A percentile compares a stretch with the other conserved stretches of the same genome.
These are phyloP conservation scores for Oedothorax gibbosus DNA, from an alignment of 1,140 invertebrate genomes.

Conservation along the genomic window DNA sequence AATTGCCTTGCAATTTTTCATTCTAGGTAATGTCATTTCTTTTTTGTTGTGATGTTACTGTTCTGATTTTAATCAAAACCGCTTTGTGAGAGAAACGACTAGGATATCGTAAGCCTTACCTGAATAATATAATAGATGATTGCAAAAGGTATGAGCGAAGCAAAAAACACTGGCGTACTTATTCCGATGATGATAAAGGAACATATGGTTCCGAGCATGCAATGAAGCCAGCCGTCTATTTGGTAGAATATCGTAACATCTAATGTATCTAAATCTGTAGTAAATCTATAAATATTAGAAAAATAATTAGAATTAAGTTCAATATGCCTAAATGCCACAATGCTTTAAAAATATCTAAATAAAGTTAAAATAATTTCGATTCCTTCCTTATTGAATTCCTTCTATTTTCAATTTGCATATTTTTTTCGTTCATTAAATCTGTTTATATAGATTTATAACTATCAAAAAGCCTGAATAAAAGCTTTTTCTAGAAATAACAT, in stretches of 20 bases:
- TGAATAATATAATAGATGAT: slow-evolving; percentile 68
- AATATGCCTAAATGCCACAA: background rate
- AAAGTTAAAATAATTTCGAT: too few relatives aligned
- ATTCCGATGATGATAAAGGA: slow-evolving; percentile 66
- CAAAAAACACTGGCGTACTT: slow-evolving; percentile 67
- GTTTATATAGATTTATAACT: too few relatives aligned
- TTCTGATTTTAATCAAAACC: too few relatives aligned
- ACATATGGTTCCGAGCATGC: slow-evolving; percentile 63
- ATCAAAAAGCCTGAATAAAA: too few relatives aligned
- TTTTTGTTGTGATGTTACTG: too few relatives aligned
- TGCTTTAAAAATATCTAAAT: background rate
- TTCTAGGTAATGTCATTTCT: too few relatives aligned
- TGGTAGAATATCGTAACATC: slow-evolving; percentile 67
- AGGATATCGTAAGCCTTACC: slow-evolving; percentile 63
- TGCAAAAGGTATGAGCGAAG: slow-evolving; percentile 65
- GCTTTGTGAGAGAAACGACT: too few relatives aligned
- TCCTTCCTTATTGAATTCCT: too few relatives aligned
- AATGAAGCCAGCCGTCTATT: slow-evolving; percentile 65
- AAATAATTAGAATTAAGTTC: background rate
- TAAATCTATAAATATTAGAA: slow-evolving; percentile 38
- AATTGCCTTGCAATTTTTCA: too few relatives aligned
- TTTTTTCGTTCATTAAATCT: too few relatives aligned
- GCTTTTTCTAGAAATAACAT: too few relatives aligned
- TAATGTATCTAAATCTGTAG: slow-evolving; percentile 64
- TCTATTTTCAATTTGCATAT: too few relatives aligned